Base-by-base conservation (phyloP, 2,888 invertebrate genomes). In the Volucella inanis region DNA sequence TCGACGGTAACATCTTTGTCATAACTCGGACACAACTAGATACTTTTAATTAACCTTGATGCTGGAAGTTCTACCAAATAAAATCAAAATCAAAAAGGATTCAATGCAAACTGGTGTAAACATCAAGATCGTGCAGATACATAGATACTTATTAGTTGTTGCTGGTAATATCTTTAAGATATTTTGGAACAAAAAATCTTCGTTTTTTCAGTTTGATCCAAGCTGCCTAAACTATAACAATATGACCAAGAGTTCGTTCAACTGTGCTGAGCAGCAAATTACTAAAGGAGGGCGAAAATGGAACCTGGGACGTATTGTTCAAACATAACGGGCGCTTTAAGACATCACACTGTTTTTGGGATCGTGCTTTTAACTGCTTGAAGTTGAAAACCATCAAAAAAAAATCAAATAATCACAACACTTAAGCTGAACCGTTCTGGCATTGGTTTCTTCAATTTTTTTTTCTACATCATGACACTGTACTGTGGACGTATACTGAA, bases 131-230 rank as follows among this genome's bases (percentile, higher is more conserved):
- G 2, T 65, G 18, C 31, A 31, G 6, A 31, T 47, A 15, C 18
- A 22, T 22, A 22, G 38, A 62, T 55, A 43, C 39, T 15, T 38
- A 38, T 54, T 31, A 10, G 14, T 31, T 43, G 39, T 14, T 22
- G 41, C 59, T 74, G 83, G 83, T 83, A 83, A 83, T 57, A 68
- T 70, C 64, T 75, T 65, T 59, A 39, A 49, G 67, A 76, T 68
- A 70, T 52, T 50, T 74, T 70, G 57, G 74, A 74, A 79, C 64
- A 64, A 74, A 64, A 31, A 70, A 75, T 31, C 59, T 84, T 75
- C 79, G 79, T 79, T 47, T 65, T 83, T 84, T 84, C 79, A 83
- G 83, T 83, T 59, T 9, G 49, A 14, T 70, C 18, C 59, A 57
- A 49, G 61, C 49, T 31, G 43, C n/a, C 22, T 59, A 47, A 22